Evolutionary conservation across 2,113 vertebrate species (phyloP), one percentile per base, ranked within the genome.

Genomic region (Mohoua ochrocephala): DNA sequence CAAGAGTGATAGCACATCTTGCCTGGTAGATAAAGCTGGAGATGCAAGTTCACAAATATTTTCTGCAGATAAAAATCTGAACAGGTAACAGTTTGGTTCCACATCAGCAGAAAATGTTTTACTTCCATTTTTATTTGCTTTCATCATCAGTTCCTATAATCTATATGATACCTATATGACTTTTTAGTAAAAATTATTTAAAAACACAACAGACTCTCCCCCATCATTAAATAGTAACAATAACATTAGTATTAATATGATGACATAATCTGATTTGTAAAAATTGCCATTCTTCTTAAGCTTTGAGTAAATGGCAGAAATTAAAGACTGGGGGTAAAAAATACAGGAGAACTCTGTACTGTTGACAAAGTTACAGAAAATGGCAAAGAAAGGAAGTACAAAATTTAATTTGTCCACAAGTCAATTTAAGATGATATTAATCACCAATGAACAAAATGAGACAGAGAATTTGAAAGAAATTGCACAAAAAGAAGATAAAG

Each of bases 51-150:
- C 82, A 88, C 37, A 77, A 92, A 54, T 53, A 54, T 50, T 75
- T 93, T 78, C 68, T 44, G 24, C 35, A 75, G 56, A 75, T 31
- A 41, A 27, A 89, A 91, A 91, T 75, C 54, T 81, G 31, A 87
- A 50, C 16, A 71, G 27, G 31, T 64, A 86, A 87, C 45, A 81
- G 31, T 42, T 44, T 69, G 8, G 33, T 75, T 84, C 56, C 24
- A 60, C 16, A 56, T 30, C 7, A 75, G 24, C 39, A 91, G 44
- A 69, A 17, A 59, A 35, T 14, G 2, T 24, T 77, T 88, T 59
- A 21, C 41, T 81, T 71, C 31, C 9, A 81, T 75, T 86, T 92
- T 52, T 87, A 41, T 71, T 78, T 87, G 17, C 20, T 84, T 63
- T 81, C 15, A 35, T 60, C 20, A 71, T 47, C 13, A 56, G 15